Evolutionary conservation across 1,140 invertebrate species (phyloP).

Genomic region (Aphelenchoides besseyi): DNA sequence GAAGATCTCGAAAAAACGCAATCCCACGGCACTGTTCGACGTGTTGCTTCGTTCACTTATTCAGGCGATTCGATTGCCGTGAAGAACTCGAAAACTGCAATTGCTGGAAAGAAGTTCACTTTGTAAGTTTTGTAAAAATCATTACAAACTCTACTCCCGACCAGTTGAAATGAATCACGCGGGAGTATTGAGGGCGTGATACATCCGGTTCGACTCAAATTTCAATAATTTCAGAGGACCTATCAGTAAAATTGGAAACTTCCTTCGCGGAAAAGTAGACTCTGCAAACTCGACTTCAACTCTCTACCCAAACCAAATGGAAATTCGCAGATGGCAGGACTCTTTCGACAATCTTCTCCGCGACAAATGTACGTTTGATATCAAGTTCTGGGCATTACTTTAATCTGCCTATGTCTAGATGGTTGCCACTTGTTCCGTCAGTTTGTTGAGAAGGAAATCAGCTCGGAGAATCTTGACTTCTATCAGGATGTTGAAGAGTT

Average conservation of each 20-base stretch:
- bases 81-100: conserved; percentile 5
- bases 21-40: conserved; percentile 18
- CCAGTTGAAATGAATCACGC: not conserved
- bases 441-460: conserved; percentile 41
- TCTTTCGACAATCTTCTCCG: conserved; percentile 42
- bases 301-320: conserved; percentile 44
- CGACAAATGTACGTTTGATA: conserved; percentile 40
- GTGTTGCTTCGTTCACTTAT: conserved; percentile 31
- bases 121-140: conserved; percentile 24
- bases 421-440: conserved; percentile 41
- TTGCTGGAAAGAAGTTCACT: conserved; percentile 24
- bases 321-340: conserved; percentile 45
- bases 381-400: conserved; percentile 16
- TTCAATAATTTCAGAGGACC: conserved; percentile 2
- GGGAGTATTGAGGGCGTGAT: not conserved
- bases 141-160: too few species aligned
- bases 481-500: conserved; percentile 46
- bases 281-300: conserved; percentile 38
- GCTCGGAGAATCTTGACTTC: conserved; percentile 47
- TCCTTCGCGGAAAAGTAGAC: conserved; percentile 33
- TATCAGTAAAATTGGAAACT: conserved; percentile 17
- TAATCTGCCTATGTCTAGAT: conserved; percentile 25
- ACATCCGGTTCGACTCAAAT: not conserved
- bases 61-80: not conserved
- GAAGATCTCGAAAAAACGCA: not conserved